These are phyloP conservation scores for Drepanosiphum platanoidis DNA, from an alignment of 2,888 invertebrate genomes.

Conservation along the genomic window DNA sequence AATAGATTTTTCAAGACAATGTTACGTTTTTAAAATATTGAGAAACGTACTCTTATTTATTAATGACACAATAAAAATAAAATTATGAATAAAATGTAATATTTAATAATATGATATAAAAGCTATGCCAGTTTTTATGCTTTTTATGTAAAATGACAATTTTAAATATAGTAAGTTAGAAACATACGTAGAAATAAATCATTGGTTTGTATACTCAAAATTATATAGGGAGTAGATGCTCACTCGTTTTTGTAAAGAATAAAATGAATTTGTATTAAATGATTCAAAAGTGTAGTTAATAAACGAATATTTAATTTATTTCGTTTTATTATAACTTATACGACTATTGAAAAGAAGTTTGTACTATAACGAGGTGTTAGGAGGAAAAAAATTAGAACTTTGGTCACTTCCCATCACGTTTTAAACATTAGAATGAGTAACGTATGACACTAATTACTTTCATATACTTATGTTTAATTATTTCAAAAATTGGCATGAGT, in stretches of 20 bases:
- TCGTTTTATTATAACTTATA: too few relatives aligned
- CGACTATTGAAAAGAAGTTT: background rate
- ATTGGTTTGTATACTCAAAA: background rate
- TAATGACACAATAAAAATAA: background rate
- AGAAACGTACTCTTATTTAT: background rate
- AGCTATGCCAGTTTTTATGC: too few relatives aligned
- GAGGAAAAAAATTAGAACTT: background rate
- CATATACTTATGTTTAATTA: background rate
- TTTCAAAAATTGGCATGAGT: background rate
- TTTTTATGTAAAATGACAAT: too few relatives aligned
- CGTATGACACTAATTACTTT: conserved; percentile 1
- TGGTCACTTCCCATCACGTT: background rate
- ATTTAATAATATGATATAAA: too few relatives aligned
- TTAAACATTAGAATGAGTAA: background rate
- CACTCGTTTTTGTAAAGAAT: too few relatives aligned
- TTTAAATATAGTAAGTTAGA: too few relatives aligned
- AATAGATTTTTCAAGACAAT: background rate
- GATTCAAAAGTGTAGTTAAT: too few relatives aligned
- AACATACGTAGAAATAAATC: background rate
- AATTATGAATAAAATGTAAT: background rate
- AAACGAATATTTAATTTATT: too few relatives aligned
- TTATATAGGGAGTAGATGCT: too few relatives aligned
- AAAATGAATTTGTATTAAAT: too few relatives aligned
- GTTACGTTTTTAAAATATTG: background rate
- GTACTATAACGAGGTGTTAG: too few relatives aligned